Conservation (phyloP, 2,113 vertebrate genomes). For the Burhinus oedicnemus region DNA sequence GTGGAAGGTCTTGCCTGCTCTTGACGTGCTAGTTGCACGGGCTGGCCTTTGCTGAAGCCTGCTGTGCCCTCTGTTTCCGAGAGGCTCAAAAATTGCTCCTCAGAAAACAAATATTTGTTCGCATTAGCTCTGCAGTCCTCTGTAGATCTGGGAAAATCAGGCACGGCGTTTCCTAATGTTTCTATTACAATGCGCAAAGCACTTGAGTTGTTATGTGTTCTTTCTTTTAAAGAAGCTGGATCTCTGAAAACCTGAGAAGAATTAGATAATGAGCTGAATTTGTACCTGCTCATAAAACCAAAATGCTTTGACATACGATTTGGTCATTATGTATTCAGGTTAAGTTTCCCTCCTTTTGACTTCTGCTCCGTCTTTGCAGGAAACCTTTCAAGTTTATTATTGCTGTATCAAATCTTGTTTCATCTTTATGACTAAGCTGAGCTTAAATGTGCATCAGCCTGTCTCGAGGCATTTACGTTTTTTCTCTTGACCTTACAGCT, state of each 20-base stretch:
- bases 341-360: not conserved
- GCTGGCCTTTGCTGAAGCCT: not conserved
- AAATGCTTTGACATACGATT: not conserved
- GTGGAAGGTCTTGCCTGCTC: not conserved
- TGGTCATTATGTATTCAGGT: not conserved
- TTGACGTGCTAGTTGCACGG: fast-evolving
- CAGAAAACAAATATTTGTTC: not conserved
- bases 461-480: not conserved
- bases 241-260: not conserved
- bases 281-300: not conserved
- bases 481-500: not conserved
- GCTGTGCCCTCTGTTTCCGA: not conserved
- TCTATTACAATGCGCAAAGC: not conserved
- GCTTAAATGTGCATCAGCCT: not conserved
- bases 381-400: not conserved
- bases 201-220: not conserved
- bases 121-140: not conserved
- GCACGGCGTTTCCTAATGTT: not conserved
- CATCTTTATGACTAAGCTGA: not conserved
- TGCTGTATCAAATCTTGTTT: not conserved
- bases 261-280: not conserved
- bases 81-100: not conserved
- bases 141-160: not conserved
- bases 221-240: not conserved
- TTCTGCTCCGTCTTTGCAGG: not conserved